Base-by-base conservation (phyloP, 2,888 invertebrate genomes). In the Lymantria dispar region DNA sequence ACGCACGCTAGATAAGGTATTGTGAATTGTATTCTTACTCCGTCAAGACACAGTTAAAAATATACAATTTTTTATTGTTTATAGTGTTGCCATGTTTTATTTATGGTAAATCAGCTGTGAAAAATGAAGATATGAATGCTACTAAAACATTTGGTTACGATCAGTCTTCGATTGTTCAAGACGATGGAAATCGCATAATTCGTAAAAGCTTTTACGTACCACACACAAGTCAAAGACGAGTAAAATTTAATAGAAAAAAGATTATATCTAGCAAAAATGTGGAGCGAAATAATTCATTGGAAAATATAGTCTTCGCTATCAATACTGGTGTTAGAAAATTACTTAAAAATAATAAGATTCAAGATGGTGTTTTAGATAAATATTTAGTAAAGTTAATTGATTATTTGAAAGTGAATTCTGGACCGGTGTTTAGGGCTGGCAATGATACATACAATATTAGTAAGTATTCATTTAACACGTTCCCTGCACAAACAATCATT, bases 391-490 rank as follows among this genome's bases (percentile, higher is more conserved):
- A 13, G 3, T 0, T 64, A 0, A 7, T 37, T 0, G 7, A 50
- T 0, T 47, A 54, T 9, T 43, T 38, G 0, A 52, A 45, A n/a
- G 11, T 12, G 1, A 50, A 0, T 1, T 33, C 38, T 0, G 45
- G 36, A 7, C 46, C 54, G 1, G 13, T 31, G 0, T 49, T 41
- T 7, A 60, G 56, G 8, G 13, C 39, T 7, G 47, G 31, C 0
- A 42, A 13, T 0, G 11, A 36, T 0, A 43, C 43, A n/a, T 54
- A 54, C 38, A 22, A 48, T 8, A 33, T 61, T 0, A 55, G 62
- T 63, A 47, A 64, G 61, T 64, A 40, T 38, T 1, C 5, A 22
- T 22, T 22, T 22, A n/a, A n/a, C n/a, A n/a, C n/a, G n/a, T n/a
- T n/a, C n/a, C n/a, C n/a, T n/a, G n/a, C n/a, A n/a, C n/a, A n/a